These are phyloP conservation scores for Nudaria mundana DNA, from an alignment of 2,888 invertebrate genomes.

Conservation along the genomic window DNA sequence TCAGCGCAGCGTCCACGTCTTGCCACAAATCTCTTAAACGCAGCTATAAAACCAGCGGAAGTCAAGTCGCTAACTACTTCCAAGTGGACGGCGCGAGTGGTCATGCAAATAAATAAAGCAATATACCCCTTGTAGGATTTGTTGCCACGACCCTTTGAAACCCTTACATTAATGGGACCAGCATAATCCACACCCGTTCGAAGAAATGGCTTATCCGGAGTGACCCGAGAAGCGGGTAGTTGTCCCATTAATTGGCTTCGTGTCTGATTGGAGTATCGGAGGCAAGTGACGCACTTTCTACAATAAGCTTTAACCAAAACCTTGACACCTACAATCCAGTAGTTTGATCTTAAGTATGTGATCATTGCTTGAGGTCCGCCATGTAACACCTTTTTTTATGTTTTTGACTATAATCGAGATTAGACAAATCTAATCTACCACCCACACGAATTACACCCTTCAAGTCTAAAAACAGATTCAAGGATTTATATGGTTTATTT, in stretches of 20 bases:
- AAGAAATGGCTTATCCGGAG: conserved; percentile 6
- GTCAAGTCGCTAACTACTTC: too few species aligned
- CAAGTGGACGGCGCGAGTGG: too few species aligned
- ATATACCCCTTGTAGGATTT: too few species aligned
- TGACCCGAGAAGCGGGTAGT: conserved; percentile 15
- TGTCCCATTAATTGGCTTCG: conserved; percentile 21
- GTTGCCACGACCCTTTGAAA: conserved; percentile 20
- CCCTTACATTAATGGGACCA: conserved; percentile 14
- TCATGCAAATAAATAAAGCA: too few species aligned
- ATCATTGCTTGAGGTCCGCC: conserved; percentile 8
- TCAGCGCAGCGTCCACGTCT: too few species aligned
- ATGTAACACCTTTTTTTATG: conserved; percentile 3
- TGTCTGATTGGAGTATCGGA: not conserved
- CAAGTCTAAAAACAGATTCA: not conserved
- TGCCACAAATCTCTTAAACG: too few species aligned
- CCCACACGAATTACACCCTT: not conserved
- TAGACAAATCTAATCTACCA: not conserved
- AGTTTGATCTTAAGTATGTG: conserved; percentile 1
- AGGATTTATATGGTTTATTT: not conserved
- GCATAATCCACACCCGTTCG: conserved; percentile 21
- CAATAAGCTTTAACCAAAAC: not conserved
- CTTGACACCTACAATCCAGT: conserved; percentile 3
- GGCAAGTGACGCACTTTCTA: not conserved
- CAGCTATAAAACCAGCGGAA: too few species aligned
- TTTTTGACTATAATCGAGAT: not conserved